Evolutionary conservation across 2,797 vertebrate species (phyloP).

Genomic region (Enteromius unitaeniatus): DNA sequence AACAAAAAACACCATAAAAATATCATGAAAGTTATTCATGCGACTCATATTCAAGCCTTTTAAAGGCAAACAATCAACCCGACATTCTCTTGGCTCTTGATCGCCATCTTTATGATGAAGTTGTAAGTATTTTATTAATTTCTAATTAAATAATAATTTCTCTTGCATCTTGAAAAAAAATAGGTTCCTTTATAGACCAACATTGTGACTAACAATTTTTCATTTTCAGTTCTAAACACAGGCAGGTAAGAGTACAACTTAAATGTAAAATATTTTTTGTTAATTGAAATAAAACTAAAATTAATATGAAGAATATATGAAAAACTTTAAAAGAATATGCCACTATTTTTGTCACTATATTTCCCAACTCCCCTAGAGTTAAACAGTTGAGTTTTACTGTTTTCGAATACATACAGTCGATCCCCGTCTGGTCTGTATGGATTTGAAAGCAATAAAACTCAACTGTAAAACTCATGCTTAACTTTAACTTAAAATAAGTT

Average conservation of each 20-base stretch:
- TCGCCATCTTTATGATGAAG: neutral
- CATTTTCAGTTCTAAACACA: neutral
- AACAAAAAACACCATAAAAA: neutral
- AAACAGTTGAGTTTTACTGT: too few species aligned
- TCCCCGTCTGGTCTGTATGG: too few species aligned
- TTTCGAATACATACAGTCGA: too few species aligned
- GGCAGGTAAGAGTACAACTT: neutral
- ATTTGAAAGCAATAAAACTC: too few species aligned
- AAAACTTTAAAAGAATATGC: neutral
- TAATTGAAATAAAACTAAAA: neutral
- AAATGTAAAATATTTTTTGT: neutral
- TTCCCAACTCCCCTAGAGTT: too few species aligned
- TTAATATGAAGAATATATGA: neutral
- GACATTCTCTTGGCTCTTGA: neutral
- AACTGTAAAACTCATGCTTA: too few species aligned
- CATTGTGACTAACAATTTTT: neutral
- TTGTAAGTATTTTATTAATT: neutral
- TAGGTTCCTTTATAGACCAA: neutral
- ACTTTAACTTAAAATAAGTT: neutral
- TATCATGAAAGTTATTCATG: conserved; percentile 19
- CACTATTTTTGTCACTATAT: too few species aligned
- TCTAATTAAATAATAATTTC: neutral
- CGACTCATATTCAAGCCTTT: neutral
- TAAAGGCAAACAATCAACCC: neutral
- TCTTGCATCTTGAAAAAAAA: neutral